A percentile compares a stretch with the other conserved stretches of the same genome.
Evolutionary conservation across 1,140 invertebrate species (phyloP).

Genomic region (Anastrepha ludens): DNA sequence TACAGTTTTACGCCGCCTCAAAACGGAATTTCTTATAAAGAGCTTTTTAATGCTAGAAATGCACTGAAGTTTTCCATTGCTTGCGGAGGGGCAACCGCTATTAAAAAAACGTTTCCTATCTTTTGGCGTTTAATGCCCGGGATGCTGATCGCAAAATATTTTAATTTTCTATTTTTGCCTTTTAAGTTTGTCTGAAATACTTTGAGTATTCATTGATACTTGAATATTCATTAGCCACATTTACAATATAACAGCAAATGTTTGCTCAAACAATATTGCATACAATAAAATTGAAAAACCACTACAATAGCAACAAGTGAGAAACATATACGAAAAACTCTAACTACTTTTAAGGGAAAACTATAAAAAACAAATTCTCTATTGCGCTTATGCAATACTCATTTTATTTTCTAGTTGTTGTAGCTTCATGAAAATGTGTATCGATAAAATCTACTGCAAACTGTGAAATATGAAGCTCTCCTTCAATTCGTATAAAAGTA

Average conservation of each 20-base stretch:
- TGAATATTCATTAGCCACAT: not conserved
- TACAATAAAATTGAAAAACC: not conserved
- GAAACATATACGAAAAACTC: not conserved
- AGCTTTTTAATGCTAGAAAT: no score
- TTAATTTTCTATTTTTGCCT: no score
- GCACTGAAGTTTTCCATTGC: no score
- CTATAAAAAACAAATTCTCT: no score
- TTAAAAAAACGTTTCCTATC: no score
- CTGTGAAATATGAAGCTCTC: slow-evolving; percentile 4
- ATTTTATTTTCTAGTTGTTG: not conserved
- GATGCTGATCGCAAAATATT: no score
- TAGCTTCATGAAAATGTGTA: not conserved
- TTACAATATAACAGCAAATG: not conserved
- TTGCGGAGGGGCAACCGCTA: no score
- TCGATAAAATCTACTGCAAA: not conserved
- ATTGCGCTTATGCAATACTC: not conserved
- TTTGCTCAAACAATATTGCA: not conserved
- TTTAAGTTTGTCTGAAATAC: not conserved
- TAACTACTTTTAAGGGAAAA: not conserved
- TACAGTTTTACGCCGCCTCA: no score
- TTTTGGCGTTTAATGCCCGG: no score
- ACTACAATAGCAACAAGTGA: no score
- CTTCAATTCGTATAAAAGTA: not conserved
- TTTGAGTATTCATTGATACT: not conserved
- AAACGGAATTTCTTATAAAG: no score